Base-by-base conservation (phyloP, 2,797 vertebrate species). In the Geotria australis region DNA sequence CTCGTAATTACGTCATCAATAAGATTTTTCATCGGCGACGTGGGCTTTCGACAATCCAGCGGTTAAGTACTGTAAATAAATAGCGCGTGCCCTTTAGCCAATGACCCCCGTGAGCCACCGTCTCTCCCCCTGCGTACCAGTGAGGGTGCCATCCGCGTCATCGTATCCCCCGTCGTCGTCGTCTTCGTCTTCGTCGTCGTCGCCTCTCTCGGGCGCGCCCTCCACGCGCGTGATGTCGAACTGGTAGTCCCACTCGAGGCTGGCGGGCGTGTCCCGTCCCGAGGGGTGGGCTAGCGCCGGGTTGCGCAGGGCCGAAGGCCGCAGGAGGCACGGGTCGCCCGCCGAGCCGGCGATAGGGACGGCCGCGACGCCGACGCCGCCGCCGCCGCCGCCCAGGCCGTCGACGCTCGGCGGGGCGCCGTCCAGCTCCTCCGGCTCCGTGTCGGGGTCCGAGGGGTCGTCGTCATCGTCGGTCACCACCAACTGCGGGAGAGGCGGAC, bases 321-420 rank as follows among this genome's bases (percentile, higher is more conserved):
- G 68, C 11, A 74, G 63, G 9, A 77, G 66, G 6, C 72, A 73
- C 2, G 80, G 73, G 38, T 38, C 24, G 24, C 24, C 24, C 24
- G 38, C 24, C 46, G 80, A 72, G 12, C 74, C 74, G 47, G 79
- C 76, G 66, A 80, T 78, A 59, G 77, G 73, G 3, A 77, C 15
- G 49, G 12, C 53, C 9, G 49, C 12, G 53, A 53, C 49, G 15
- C 15, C 49, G 49, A 53, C 15, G 49, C 12, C 12, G 49, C 15
- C 12, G 7, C 12, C 12, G 12, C n/a, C 49, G 49, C 6, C n/a
- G n/a, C 12, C 12, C 12, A 12, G 12, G 49, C 15, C 12, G 7
- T 12, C 12, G 12, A n/a, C 49, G 49, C 6, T 53, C 49, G 12
- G 12, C 8, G 12, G 12, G n/a, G 53, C 15, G 15, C 12, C 49